A percentile compares a stretch with the other conserved stretches of the same genome.
These are phyloP conservation scores for Laupala kohalensis DNA, from an alignment of 1,140 invertebrate genomes.

Conservation along the genomic window DNA sequence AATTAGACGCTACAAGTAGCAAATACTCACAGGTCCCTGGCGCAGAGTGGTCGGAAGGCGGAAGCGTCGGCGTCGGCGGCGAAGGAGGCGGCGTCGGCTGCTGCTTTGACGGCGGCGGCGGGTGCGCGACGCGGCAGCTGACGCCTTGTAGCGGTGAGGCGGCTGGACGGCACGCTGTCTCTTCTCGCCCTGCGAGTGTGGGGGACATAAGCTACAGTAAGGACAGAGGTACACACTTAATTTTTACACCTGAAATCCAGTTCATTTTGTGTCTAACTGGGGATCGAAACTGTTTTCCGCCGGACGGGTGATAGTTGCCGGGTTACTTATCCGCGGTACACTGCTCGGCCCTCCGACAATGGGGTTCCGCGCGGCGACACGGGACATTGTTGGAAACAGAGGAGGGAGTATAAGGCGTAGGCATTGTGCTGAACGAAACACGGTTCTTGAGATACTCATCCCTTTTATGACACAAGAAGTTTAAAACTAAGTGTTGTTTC, in stretches of 20 bases:
- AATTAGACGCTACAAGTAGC: too few species aligned
- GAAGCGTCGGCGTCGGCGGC: neutral
- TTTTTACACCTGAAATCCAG: neutral
- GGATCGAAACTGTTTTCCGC: neutral
- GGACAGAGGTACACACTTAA: too few species aligned
- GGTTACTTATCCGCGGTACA: neutral
- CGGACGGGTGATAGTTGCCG: neutral
- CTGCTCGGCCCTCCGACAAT: neutral
- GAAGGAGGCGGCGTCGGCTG: too few species aligned
- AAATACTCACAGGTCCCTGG: too few species aligned
- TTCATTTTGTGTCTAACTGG: neutral
- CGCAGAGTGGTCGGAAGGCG: too few species aligned
- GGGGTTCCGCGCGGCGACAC: neutral
- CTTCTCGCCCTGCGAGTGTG: neutral
- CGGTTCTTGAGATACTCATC: too few species aligned
- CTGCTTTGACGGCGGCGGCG: neutral
- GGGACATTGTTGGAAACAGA: too few species aligned
- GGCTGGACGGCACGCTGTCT: neutral
- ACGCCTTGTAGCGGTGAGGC: neutral
- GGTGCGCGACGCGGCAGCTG: neutral
- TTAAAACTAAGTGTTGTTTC: too few species aligned
- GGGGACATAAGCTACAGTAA: neutral
- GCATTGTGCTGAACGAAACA: too few species aligned
- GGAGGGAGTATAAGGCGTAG: too few species aligned
- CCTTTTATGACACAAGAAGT: too few species aligned